These are phyloP conservation scores for Listronotus bonariensis DNA, from an alignment of 1,140 invertebrate genomes.

Conservation along the genomic window DNA sequence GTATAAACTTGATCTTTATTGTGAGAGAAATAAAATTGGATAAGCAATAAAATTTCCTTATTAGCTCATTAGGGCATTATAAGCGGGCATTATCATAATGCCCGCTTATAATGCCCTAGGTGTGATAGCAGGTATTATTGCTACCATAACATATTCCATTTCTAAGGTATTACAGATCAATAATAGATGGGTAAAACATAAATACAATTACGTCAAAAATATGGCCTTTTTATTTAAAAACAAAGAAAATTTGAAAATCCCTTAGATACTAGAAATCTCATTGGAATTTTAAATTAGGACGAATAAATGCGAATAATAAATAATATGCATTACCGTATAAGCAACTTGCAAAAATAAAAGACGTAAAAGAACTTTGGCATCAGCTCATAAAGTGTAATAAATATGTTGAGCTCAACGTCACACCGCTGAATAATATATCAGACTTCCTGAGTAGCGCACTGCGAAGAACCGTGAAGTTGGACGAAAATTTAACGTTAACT, in stretches of 20 bases:
- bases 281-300: constrained; percentile 15
- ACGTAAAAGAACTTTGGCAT: constrained; percentile 17
- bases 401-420: constrained; percentile 28
- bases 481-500: too few species aligned
- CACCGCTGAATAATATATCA: constrained; percentile 19
- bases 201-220: too few species aligned
- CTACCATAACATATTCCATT: too few species aligned
- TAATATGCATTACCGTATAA: constrained; percentile 26
- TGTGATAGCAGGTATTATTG: too few species aligned
- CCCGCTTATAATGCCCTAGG: too few species aligned
- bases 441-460: constrained; percentile 5
- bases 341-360: constrained; percentile 21
- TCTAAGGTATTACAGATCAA: too few species aligned
- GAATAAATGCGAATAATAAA: constrained; percentile 27
- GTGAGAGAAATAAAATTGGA: too few species aligned
- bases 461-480: neutral
- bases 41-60: too few species aligned
- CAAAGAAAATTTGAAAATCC: constrained; percentile 15
- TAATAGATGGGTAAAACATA: too few species aligned
- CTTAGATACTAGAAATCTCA: constrained; percentile 10
- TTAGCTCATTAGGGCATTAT: too few species aligned
- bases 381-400: constrained; percentile 28
- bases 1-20: too few species aligned
- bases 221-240: neutral
- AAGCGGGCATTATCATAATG: too few species aligned